phyloP scores from a whole-genome alignment of 2,888 invertebrate genomes.

The Stictocephala bisonia region DNA sequence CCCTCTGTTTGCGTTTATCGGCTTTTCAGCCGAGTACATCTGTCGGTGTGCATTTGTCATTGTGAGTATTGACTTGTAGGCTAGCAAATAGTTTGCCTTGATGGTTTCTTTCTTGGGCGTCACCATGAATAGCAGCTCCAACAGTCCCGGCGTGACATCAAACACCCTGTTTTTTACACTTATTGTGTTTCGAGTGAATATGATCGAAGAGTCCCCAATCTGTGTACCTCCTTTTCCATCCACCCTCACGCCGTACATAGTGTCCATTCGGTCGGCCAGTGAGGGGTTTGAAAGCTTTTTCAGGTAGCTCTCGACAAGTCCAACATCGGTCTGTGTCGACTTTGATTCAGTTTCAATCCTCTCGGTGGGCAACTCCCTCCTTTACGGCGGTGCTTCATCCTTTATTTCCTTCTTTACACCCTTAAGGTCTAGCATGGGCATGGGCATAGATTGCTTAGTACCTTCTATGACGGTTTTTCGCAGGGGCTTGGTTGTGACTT shows the following conservation, averaged over 20 bases:
- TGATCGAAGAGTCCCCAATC: constrained; percentile 12
- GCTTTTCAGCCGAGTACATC: neutral
- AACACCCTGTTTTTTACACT: neutral
- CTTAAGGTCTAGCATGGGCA: neutral
- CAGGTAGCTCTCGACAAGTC: neutral
- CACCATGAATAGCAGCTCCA: constrained; percentile 8
- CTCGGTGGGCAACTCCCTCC: neutral
- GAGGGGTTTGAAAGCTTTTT: neutral
- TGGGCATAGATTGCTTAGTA: neutral
- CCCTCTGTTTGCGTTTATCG: constrained; percentile 10
- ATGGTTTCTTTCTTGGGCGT: neutral
- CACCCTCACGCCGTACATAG: neutral
- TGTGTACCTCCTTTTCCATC: neutral
- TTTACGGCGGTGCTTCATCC: too few species aligned
- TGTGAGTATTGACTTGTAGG: neutral
- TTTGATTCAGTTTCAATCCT: neutral
- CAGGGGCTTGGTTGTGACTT: neutral
- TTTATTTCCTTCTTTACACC: neutral
- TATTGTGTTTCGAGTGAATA: neutral
- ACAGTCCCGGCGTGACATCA: neutral
- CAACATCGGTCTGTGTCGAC: neutral
- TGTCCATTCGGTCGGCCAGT: neutral
- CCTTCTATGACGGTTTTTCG: neutral
- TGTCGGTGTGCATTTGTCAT: constrained; percentile 1
- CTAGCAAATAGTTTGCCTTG: neutral